Evolutionary conservation across 2,888 invertebrate genomes (phyloP).

Genomic region (Theristus sp.): DNA sequence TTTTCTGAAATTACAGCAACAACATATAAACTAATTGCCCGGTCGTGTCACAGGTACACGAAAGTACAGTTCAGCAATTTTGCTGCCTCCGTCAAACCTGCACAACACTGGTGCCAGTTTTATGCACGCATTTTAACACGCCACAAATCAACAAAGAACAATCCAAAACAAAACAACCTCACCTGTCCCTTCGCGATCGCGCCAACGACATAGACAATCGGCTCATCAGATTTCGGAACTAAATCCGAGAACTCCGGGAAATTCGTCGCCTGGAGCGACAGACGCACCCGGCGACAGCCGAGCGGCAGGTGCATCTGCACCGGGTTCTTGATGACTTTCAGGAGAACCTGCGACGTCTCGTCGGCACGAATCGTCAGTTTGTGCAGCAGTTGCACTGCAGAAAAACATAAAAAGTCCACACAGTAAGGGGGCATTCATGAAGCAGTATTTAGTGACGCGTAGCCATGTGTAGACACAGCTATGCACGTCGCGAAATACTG

Average conservation of each 20-base stretch:
- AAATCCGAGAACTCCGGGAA: not conserved
- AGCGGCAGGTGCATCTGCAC: conserved; percentile 80
- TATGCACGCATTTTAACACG: not conserved
- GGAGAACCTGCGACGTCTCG: conserved; percentile 64
- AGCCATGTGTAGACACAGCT: too few relatives aligned
- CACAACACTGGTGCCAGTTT: not conserved
- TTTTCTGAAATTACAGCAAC: too few relatives aligned
- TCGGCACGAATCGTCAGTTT: conserved; percentile 78
- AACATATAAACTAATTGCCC: too few relatives aligned
- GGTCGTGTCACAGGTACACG: too few relatives aligned
- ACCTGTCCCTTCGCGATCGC: conserved; percentile 95
- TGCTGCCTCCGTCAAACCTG: too few relatives aligned
- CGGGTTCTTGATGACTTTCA: conserved; percentile 86
- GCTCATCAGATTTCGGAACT: conserved; percentile 29
- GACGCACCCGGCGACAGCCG: conserved; percentile 68
- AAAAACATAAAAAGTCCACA: not conserved
- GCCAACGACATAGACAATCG: conserved; percentile 73
- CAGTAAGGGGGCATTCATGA: too few relatives aligned
- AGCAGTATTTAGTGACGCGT: too few relatives aligned
- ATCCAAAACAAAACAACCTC: conserved; percentile 15
- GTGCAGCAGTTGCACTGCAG: conserved; percentile 75
- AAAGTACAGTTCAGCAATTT: too few relatives aligned
- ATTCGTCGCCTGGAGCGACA: conserved; percentile 67
- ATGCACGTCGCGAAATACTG: too few relatives aligned
- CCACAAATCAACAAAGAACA: not conserved